phyloP scores from a whole-genome alignment of 2,888 invertebrate genomes.

The Pyrgus malvae region DNA sequence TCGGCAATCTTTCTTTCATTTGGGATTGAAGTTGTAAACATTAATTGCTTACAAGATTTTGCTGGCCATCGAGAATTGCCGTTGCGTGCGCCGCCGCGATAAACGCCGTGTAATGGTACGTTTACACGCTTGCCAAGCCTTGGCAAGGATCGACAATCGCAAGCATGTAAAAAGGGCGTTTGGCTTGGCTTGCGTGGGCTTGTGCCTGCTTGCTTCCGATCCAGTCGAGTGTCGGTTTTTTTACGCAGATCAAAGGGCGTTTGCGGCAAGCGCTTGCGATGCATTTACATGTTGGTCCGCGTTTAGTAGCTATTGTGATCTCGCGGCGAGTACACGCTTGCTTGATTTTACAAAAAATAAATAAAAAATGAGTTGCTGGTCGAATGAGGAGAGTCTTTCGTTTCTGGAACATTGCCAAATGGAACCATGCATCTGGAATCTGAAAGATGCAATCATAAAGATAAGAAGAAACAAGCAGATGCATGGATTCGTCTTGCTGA shows the following conservation, averaged over 20 bases:
- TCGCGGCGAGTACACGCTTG: too few species aligned
- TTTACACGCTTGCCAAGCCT: too few species aligned
- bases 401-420: too few species aligned
- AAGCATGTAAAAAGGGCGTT: slow-evolving; percentile 40
- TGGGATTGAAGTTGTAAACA: too few species aligned
- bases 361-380: slow-evolving; percentile 1
- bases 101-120: too few species aligned
- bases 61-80: too few species aligned
- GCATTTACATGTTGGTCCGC: slow-evolving; percentile 21
- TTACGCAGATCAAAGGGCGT: slow-evolving; percentile 30
- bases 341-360: too few species aligned
- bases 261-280: slow-evolving; percentile 27
- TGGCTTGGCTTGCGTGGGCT: slow-evolving; percentile 39
- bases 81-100: too few species aligned
- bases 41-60: too few species aligned
- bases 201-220: slow-evolving; percentile 33
- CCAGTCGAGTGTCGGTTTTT: slow-evolving; percentile 29
- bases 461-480: slow-evolving; percentile 34
- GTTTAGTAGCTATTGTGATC: neutral
- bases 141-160: slow-evolving; percentile 32
- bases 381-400: neutral
- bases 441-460: slow-evolving; percentile 34
- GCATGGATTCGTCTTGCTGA: slow-evolving; percentile 32
- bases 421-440: slow-evolving; percentile 35
- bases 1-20: too few species aligned